Evolutionary conservation across 2,888 invertebrate genomes (phyloP), one percentile per base, ranked within the genome.

Genomic region (Arrhopalites spinosus): DNA sequence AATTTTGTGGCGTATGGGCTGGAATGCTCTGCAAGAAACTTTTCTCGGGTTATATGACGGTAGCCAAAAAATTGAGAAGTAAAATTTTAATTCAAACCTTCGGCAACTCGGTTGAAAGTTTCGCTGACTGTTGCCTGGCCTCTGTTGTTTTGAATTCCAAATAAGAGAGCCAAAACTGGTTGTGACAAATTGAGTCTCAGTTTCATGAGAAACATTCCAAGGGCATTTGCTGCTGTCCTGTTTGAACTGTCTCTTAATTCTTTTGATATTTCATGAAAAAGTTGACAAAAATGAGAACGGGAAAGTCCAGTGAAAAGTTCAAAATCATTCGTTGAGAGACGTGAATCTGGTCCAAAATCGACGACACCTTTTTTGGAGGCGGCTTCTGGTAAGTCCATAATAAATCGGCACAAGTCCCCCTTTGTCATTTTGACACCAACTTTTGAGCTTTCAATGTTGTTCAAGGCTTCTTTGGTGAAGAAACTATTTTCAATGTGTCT

Each of bases 151-250:
- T 17, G 3, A 8, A 79, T 53, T n/a, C 74, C 76, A 61, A 79
- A 77, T 13, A 79, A 23, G 11, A 17, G 66, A 0, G 47, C 68
- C 0, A 79, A 11, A 1, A 76, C 15, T 17, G 36, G 43, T 30
- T 77, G 76, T 15, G 77, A 76, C 0, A 76, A 25, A 8, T 69
- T 70, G 1, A 78, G 63, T 1, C 78, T 45, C 2, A 79, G 13
- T 45, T 77, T 77, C 27, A 63, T 64, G 13, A 79, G 29, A 45
- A 79, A 63, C 3, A 79, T 67, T 23, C 45, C 78, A 0, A 79
- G 56, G 13, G 79, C 75, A 15, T 69, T 73, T 23, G 50, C 2
- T 0, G 68, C 0, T 0, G 61, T 45, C 2, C 78, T 45, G 50
- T 76, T 61, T 0, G 0, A 0, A 1, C 76, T 71, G 36, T 11